phyloP scores from a whole-genome alignment of 2,113 vertebrate genomes.

The Cololabis saira region DNA sequence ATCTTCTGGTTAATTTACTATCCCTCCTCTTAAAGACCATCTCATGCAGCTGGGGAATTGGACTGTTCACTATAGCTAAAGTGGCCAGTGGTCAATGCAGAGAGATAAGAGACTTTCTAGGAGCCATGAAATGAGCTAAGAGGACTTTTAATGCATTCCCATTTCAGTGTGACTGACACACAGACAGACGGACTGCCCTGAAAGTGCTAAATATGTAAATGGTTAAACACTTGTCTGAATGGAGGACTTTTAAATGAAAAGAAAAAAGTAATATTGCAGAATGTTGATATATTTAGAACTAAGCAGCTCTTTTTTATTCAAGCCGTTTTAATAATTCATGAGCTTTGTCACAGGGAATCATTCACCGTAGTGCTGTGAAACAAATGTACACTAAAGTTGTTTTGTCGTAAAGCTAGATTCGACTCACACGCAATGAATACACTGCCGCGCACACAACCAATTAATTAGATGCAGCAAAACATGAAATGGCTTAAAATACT shows the following conservation, averaged over 20 bases:
- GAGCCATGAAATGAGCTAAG: conserved; percentile 5
- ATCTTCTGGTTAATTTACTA: conserved; percentile 44
- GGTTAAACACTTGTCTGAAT: neutral
- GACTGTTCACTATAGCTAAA: conserved; percentile 15
- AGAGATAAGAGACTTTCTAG: neutral
- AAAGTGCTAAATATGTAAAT: conserved; percentile 21
- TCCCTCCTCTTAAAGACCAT: conserved; percentile 6
- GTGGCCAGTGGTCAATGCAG: conserved; percentile 8
- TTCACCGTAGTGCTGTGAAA: neutral
- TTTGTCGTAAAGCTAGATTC: too few species aligned
- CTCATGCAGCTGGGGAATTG: conserved; percentile 18
- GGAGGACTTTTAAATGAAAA: neutral
- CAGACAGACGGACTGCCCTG: conserved; percentile 8
- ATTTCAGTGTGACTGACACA: conserved; percentile 20
- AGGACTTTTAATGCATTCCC: conserved; percentile 13
- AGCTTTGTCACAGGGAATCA: too few species aligned
- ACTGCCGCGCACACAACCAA: neutral
- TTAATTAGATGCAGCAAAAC: too few species aligned
- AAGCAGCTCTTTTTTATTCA: neutral
- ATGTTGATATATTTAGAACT: neutral
- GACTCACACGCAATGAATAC: neutral
- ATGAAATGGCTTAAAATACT: too few species aligned
- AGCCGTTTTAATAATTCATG: neutral
- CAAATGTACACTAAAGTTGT: neutral
- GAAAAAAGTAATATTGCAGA: neutral